Evolutionary conservation across 2,888 invertebrate genomes (phyloP).

Genomic region (Papilio elwesi): DNA sequence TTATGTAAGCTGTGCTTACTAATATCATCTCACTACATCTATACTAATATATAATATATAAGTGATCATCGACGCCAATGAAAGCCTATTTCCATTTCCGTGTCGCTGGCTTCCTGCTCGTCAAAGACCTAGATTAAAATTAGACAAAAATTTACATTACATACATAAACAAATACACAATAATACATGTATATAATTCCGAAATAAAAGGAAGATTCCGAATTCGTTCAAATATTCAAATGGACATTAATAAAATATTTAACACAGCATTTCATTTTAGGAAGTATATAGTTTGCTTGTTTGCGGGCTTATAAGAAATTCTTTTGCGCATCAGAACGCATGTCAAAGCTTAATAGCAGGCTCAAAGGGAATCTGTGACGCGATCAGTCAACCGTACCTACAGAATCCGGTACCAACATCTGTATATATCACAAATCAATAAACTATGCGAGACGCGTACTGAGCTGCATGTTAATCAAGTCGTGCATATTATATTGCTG

Average conservation of each 20-base stretch:
- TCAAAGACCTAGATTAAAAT: too few species aligned
- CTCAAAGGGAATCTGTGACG: slow-evolving; percentile 38
- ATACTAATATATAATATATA: too few species aligned
- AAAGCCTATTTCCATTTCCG: too few species aligned
- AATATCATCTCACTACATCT: not conserved
- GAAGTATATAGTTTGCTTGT: slow-evolving; percentile 10
- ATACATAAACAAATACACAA: too few species aligned
- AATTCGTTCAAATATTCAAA: not conserved
- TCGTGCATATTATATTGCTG: not conserved
- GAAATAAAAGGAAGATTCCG: too few species aligned
- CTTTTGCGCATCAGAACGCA: slow-evolving; percentile 35
- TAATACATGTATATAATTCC: too few species aligned
- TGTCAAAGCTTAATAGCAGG: slow-evolving; percentile 36
- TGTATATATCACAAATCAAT: slow-evolving; percentile 19
- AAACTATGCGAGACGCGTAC: slow-evolving; percentile 25
- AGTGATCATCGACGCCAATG: too few species aligned
- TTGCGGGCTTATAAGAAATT: slow-evolving; percentile 37
- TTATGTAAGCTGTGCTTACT: not conserved
- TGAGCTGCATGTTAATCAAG: slow-evolving; percentile 20
- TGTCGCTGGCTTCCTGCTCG: too few species aligned
- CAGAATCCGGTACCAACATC: slow-evolving; percentile 6
- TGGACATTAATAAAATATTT: not conserved
- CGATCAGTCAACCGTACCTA: slow-evolving; percentile 19
- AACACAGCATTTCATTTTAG: slow-evolving; percentile 3
- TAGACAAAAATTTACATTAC: too few species aligned